These are phyloP conservation scores for Pteronotus mesoamericanus DNA, from an alignment of 2,797 vertebrate species.

Conservation along the genomic window DNA sequence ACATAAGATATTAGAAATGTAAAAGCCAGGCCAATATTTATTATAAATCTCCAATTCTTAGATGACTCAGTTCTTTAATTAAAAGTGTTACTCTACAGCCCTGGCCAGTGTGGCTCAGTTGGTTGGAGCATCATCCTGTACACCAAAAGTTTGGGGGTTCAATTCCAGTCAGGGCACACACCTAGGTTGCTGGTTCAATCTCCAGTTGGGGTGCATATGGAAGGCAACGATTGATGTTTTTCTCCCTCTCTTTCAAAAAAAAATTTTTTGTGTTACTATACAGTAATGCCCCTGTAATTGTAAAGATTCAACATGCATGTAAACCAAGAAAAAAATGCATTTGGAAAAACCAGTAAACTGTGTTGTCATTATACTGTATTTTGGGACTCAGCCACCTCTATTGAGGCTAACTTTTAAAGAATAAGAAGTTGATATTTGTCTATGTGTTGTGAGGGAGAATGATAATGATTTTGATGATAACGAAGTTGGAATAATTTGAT, in stretches of 20 bases:
- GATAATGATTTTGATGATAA: neutral
- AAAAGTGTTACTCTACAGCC: constrained; percentile 48
- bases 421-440: neutral
- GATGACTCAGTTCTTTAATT: constrained; percentile 60
- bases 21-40: constrained; percentile 66
- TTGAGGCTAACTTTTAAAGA: neutral
- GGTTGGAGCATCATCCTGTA: neutral
- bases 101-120: neutral
- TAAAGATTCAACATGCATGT: constrained; percentile 65
- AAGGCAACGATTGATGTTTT: neutral
- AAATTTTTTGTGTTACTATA: constrained; percentile 29
- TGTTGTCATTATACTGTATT: constrained; percentile 46
- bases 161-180: neutral
- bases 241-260: neutral
- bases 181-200: neutral
- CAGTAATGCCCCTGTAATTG: constrained; percentile 76
- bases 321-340: constrained; percentile 75
- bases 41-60: constrained; percentile 71
- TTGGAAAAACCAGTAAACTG: neutral
- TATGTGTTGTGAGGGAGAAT: neutral
- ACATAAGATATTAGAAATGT: constrained; percentile 63
- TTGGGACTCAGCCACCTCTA: neutral
- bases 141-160: neutral
- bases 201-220: neutral
- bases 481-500: neutral